Conservation (phyloP, 2,888 invertebrate genomes). For the Galerucella nymphaeae region DNA sequence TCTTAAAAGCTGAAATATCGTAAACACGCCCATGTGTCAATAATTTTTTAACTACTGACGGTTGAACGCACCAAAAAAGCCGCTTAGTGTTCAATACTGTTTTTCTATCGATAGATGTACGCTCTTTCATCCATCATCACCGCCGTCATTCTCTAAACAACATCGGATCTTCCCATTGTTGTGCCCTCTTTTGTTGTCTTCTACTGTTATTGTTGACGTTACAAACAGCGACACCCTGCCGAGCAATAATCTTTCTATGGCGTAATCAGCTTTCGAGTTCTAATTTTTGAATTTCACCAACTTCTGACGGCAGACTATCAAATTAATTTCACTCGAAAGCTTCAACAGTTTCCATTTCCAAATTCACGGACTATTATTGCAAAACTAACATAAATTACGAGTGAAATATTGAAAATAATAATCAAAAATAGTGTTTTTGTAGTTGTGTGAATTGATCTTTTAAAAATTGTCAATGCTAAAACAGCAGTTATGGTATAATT, state of each 20-base stretch:
- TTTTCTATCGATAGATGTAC: constrained; percentile 30
- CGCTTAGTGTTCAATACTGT: constrained; percentile 30
- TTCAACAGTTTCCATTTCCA: too few species aligned
- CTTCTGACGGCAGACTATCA: background rate
- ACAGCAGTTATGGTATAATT: too few species aligned
- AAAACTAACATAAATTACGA: too few species aligned
- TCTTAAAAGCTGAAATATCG: background rate
- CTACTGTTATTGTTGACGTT: constrained; percentile 60
- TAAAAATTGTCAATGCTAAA: too few species aligned
- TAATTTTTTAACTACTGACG: constrained; percentile 37
- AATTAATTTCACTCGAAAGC: background rate
- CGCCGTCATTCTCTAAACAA: constrained; percentile 46
- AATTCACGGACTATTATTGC: too few species aligned
- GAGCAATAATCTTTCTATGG: constrained; percentile 61
- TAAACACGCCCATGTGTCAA: constrained; percentile 14
- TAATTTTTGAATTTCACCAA: constrained; percentile 43
- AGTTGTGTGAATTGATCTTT: too few species aligned
- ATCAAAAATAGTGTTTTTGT: too few species aligned
- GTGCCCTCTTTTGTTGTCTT: constrained; percentile 56
- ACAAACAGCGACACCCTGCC: constrained; percentile 62
- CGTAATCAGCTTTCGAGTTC: constrained; percentile 59
- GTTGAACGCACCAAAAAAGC: constrained; percentile 39
- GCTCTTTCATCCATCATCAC: constrained; percentile 42
- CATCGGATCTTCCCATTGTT: constrained; percentile 60
- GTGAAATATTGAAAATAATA: too few species aligned